These are phyloP conservation scores for Fringilla coelebs DNA, from an alignment of 2,797 vertebrate genomes.

Conservation along the genomic window DNA sequence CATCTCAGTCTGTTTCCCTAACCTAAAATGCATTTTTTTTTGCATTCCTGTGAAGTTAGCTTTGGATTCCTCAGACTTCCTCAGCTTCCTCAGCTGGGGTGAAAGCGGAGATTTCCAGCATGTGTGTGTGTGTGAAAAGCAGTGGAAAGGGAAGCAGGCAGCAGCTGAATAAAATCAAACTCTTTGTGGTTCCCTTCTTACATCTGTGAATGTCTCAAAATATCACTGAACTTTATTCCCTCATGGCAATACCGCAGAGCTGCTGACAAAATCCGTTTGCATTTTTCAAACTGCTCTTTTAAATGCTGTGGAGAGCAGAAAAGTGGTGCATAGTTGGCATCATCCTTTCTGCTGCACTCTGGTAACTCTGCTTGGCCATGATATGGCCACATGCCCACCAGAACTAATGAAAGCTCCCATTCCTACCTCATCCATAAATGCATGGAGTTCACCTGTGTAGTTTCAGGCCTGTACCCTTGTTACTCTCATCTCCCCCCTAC, in stretches of 20 bases:
- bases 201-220: background rate
- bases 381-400: background rate
- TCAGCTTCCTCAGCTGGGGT: too few species aligned
- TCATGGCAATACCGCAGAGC: background rate
- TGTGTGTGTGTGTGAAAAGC: fast-evolving
- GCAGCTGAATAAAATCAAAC: background rate
- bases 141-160: background rate
- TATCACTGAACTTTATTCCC: background rate
- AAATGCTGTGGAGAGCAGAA: background rate
- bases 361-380: background rate
- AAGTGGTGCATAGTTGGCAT: background rate
- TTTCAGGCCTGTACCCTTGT: background rate
- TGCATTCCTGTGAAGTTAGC: background rate
- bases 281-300: background rate
- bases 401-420: background rate
- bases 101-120: background rate
- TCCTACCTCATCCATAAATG: background rate
- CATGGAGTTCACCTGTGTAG: background rate
- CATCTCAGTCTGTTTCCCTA: background rate
- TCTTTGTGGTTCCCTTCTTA: background rate
- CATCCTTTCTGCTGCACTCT: background rate
- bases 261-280: background rate
- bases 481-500: background rate
- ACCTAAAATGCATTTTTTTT: background rate
- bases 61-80: background rate